Percentiles rank a stretch among this genome's conserved stretches.
These are phyloP conservation scores for Hirtodrosophila cameraria DNA, from an alignment of 2,888 invertebrate genomes.

Conservation along the genomic window DNA sequence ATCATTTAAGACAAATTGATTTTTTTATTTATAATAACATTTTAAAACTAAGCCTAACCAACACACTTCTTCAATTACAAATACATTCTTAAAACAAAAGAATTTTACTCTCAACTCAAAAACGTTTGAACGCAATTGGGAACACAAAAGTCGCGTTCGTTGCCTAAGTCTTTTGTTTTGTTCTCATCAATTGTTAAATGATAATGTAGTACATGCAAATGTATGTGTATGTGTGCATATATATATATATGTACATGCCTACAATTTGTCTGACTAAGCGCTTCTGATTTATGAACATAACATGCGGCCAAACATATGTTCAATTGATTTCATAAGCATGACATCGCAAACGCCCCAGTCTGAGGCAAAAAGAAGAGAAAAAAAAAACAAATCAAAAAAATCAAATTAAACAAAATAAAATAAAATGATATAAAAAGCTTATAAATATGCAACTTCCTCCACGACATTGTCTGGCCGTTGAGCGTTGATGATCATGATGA, in stretches of 20 bases:
- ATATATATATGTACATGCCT: conserved; percentile 3
- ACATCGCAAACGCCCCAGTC: conserved; percentile 56
- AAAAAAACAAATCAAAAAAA: conserved; percentile 33
- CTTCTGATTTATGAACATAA: conserved; percentile 67
- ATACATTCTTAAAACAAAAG: conserved; percentile 24
- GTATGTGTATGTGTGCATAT: conserved; percentile 1
- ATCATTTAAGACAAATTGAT: no score
- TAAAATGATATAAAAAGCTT: conserved; percentile 39
- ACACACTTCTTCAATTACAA: background rate
- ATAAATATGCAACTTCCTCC: conserved; percentile 78
- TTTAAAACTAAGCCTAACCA: no score
- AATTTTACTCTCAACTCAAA: no score
- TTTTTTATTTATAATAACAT: no score
- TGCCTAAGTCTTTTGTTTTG: conserved; percentile 71
- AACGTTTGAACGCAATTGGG: conserved; percentile 26
- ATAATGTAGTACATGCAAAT: background rate
- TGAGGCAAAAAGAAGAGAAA: conserved; percentile 20
- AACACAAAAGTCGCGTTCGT: conserved; percentile 51
- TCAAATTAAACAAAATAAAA: background rate
- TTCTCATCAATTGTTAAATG: conserved; percentile 50
- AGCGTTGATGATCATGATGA: conserved; percentile 46
- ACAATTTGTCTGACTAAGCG: conserved; percentile 62
- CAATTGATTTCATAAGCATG: conserved; percentile 76
- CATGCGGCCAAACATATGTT: conserved; percentile 63
- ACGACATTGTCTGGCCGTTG: conserved; percentile 51